Conservation (phyloP, 2,888 invertebrate species). For the Chrysomela aeneicollis region DNA sequence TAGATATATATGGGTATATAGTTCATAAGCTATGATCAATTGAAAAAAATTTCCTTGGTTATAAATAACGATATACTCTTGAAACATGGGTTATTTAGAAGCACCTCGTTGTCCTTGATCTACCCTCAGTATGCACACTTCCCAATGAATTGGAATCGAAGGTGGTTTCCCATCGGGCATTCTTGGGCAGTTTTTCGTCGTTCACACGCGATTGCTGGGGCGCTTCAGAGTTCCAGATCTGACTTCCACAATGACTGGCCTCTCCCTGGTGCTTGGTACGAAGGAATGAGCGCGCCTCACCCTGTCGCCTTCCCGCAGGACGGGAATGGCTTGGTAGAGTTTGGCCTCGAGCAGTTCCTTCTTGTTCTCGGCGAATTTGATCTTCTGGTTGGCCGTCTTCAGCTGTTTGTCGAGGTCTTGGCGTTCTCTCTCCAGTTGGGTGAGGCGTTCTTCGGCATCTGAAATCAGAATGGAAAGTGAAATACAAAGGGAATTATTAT, state of each 20-base stretch:
- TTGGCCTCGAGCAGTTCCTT: constrained; percentile 68
- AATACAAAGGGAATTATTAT: too few relatives aligned
- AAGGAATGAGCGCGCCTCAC: constrained; percentile 75
- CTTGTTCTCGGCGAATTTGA: constrained; percentile 71
- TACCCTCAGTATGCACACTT: too few relatives aligned
- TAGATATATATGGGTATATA: too few relatives aligned
- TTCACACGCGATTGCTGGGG: constrained; percentile 26
- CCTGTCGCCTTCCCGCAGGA: constrained; percentile 65
- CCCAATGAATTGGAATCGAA: too few relatives aligned
- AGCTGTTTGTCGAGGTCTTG: constrained; percentile 75
- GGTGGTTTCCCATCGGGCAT: too few relatives aligned
- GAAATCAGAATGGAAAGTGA: constrained; percentile 40
- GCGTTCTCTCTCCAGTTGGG: constrained; percentile 76
- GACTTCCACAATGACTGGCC: constrained; percentile 60
- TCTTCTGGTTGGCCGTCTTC: constrained; percentile 73
- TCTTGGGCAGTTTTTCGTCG: constrained; percentile 34
- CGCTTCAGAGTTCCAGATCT: constrained; percentile 56
- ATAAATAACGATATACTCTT: too few relatives aligned
- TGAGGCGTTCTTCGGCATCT: constrained; percentile 77
- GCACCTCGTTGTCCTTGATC: too few relatives aligned
- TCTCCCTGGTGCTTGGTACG: constrained; percentile 71
- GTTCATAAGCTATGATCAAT: too few relatives aligned
- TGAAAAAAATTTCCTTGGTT: too few relatives aligned
- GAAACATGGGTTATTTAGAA: too few relatives aligned
- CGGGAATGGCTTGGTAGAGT: constrained; percentile 66